phyloP scores from a whole-genome alignment of 2,113 vertebrate species.

The Nothobranchius furzeri region DNA sequence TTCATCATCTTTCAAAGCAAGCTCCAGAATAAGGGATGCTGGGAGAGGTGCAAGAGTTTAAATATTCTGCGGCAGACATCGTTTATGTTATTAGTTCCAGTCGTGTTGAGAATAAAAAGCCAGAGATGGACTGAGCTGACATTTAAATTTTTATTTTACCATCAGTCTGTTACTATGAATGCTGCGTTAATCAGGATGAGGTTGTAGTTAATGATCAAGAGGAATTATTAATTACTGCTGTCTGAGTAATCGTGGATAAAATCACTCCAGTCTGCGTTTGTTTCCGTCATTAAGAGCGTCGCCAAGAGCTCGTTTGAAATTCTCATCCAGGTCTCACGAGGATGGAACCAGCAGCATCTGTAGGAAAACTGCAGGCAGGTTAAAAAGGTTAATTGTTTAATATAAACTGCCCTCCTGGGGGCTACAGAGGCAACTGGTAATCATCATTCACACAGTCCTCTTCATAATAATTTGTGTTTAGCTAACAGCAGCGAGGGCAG shows the following conservation, averaged over 20 bases:
- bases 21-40: too few relatives aligned
- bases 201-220: neutral
- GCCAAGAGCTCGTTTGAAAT: slow-evolving; percentile 17
- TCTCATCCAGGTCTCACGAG: neutral
- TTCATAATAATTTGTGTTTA: slow-evolving; percentile 6
- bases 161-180: neutral
- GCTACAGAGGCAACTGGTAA: slow-evolving; percentile 23
- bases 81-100: too few relatives aligned
- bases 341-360: slow-evolving; percentile 32
- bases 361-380: slow-evolving; percentile 35
- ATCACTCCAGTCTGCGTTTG: neutral
- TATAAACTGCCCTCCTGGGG: slow-evolving; percentile 34
- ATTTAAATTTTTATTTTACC: too few relatives aligned
- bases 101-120: too few relatives aligned
- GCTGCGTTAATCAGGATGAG: neutral
- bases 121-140: too few relatives aligned
- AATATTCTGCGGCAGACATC: too few relatives aligned
- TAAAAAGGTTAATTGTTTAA: slow-evolving; percentile 43
- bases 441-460: slow-evolving; percentile 4
- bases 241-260: slow-evolving; percentile 10
- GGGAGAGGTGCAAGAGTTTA: too few relatives aligned
- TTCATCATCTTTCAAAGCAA: too few relatives aligned
- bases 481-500: neutral
- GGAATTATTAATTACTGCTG: slow-evolving; percentile 15
- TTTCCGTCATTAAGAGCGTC: neutral